Percentiles rank a stretch among this genome's conserved stretches.
Conservation (phyloP, 2,888 invertebrate genomes). For the Drosophila pegasa region DNA sequence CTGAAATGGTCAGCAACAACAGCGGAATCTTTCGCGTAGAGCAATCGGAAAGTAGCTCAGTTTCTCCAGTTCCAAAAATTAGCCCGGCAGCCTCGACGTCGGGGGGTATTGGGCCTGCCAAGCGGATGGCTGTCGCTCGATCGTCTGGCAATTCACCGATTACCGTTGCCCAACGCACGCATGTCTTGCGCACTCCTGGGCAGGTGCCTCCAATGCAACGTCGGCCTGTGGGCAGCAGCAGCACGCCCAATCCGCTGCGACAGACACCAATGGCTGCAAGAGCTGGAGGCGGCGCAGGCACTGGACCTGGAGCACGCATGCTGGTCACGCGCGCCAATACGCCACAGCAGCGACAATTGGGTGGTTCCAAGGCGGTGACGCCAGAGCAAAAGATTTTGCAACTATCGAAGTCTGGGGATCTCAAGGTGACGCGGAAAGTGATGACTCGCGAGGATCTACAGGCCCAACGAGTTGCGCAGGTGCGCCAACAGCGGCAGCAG, state of each 20-base stretch:
- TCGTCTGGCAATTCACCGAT: conserved; percentile 41
- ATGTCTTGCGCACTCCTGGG: conserved; percentile 59
- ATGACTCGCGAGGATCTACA: conserved; percentile 82
- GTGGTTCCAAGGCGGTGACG: conserved; percentile 74
- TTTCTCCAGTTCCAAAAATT: conserved; percentile 26
- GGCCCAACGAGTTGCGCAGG: conserved; percentile 72
- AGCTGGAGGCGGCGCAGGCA: conserved; percentile 24
- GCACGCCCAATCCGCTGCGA: conserved; percentile 21
- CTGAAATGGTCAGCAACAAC: conserved; percentile 77
- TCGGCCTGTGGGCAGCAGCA: conserved; percentile 46
- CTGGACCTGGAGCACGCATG: conserved; percentile 65
- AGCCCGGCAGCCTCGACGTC: conserved; percentile 4
- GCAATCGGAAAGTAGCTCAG: conserved; percentile 44
- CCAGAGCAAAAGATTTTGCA: conserved; percentile 85
- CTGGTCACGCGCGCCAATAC: conserved; percentile 68
- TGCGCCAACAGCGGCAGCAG: conserved; percentile 67
- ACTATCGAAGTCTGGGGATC: conserved; percentile 86
- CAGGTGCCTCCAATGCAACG: conserved; percentile 63
- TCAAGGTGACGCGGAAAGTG: conserved; percentile 85
- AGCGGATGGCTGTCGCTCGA: conserved; percentile 46
- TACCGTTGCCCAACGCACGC: conserved; percentile 56
- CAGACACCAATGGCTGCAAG: conserved; percentile 40
- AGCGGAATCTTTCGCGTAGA: conserved; percentile 83
- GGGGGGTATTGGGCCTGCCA: conserved; percentile 17
- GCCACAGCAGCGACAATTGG: conserved; percentile 34